Evolutionary conservation across 53 echinoderm and acorn worm genomes (phyloP).

Genomic region (Holothuria scabra): DNA sequence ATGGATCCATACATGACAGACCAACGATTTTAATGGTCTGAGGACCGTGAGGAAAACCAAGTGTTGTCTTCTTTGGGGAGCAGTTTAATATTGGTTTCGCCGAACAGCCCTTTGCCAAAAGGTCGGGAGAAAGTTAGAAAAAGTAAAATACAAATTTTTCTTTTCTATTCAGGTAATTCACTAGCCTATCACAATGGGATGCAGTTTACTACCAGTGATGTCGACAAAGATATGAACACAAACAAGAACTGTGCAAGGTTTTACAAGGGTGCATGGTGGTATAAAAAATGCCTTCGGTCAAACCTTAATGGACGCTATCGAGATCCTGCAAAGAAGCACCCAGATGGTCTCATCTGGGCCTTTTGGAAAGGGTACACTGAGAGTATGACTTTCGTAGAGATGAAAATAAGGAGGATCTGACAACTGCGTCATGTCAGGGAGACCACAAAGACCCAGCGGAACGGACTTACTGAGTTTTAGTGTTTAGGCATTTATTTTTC

Average conservation of each 20-base stretch:
- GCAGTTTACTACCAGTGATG: conserved; percentile 24
- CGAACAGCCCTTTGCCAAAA: too few relatives aligned
- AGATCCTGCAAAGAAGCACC: conserved; percentile 10
- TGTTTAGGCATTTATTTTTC: too few relatives aligned
- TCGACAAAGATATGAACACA: not conserved
- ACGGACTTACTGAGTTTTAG: too few relatives aligned
- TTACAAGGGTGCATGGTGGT: conserved; percentile 48
- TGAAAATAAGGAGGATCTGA: conserved; percentile 25
- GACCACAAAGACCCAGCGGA: too few relatives aligned
- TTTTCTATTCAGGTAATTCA: conserved; percentile 5
- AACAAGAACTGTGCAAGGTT: conserved; percentile 30
- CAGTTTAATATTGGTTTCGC: too few relatives aligned
- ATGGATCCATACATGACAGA: too few relatives aligned
- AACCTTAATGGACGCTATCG: conserved; percentile 30
- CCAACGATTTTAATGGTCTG: too few relatives aligned
- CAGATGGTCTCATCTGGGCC: conserved; percentile 30
- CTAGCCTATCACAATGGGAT: conserved; percentile 32
- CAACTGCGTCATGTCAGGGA: too few relatives aligned
- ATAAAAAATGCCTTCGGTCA: conserved; percentile 17
- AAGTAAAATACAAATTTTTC: too few relatives aligned
- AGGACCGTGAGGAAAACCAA: too few relatives aligned
- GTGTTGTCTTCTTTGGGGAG: too few relatives aligned
- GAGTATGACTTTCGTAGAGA: conserved; percentile 16
- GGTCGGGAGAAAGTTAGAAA: too few relatives aligned
- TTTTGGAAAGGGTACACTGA: conserved; percentile 35